Evolutionary conservation across 2,888 invertebrate species (phyloP).

Genomic region (Cataglyphis livida): DNA sequence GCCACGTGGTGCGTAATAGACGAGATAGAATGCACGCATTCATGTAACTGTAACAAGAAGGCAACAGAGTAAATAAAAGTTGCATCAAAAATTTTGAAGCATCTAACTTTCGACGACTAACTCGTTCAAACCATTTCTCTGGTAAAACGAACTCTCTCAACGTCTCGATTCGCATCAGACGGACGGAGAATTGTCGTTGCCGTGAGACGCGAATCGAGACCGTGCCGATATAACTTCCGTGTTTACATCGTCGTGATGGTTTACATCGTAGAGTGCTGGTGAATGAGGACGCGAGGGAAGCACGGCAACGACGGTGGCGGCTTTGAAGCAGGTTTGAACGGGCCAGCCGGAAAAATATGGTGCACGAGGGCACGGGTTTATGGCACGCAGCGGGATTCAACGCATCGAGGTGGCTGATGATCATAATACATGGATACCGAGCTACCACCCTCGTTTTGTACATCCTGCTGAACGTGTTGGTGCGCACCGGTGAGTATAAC

Average conservation of each 20-base stretch:
- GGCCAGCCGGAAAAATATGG: constrained; percentile 77
- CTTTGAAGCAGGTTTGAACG: constrained; percentile 60
- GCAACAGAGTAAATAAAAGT: constrained; percentile 23
- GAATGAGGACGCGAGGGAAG: constrained; percentile 64
- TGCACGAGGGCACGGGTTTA: constrained; percentile 80
- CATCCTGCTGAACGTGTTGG: constrained; percentile 82
- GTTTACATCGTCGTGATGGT: constrained; percentile 42
- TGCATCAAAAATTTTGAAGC: constrained; percentile 11
- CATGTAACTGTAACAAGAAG: neutral
- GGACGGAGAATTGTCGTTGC: neutral
- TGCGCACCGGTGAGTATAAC: constrained; percentile 81
- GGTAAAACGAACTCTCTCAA: constrained; percentile 5
- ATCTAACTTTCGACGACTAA: neutral
- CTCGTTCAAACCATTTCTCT: constrained; percentile 4
- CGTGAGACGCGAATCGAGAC: neutral
- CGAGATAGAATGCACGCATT: neutral
- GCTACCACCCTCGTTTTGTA: constrained; percentile 81
- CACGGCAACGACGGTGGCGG: constrained; percentile 54
- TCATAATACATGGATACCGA: constrained; percentile 80
- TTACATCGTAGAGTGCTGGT: constrained; percentile 60
- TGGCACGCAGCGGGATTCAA: constrained; percentile 81
- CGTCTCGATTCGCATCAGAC: neutral
- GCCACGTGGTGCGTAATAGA: neutral
- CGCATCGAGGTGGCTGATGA: constrained; percentile 80
- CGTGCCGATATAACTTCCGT: constrained; percentile 14